Percentiles rank a stretch among this genome's conserved stretches.
Evolutionary conservation across 2,797 vertebrate genomes (phyloP).

Genomic region (Sardinella longiceps): DNA sequence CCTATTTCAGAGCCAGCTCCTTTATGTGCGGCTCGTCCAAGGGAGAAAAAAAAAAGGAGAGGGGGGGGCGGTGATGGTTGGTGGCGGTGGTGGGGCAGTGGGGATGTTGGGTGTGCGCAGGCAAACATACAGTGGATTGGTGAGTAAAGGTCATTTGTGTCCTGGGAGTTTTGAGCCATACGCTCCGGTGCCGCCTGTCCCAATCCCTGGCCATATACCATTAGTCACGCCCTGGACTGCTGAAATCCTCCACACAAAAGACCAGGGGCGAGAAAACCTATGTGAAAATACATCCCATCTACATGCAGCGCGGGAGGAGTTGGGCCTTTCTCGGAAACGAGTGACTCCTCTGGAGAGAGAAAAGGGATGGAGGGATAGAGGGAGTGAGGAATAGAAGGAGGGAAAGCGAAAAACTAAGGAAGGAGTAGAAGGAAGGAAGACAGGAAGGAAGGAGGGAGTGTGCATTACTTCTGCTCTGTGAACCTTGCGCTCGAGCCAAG

Average conservation of each 20-base stretch:
- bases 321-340: not conserved
- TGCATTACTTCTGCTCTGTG: conserved; percentile 13
- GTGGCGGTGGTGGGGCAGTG: not conserved
- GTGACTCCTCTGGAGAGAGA: not conserved
- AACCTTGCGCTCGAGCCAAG: conserved; percentile 16
- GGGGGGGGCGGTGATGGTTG: not conserved
- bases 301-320: not conserved
- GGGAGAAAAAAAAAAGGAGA: conserved; percentile 30
- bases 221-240: conserved; percentile 44
- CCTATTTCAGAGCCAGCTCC: conserved; percentile 60
- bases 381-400: not conserved
- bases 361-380: not conserved
- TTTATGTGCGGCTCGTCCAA: conserved; percentile 57
- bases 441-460: not conserved
- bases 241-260: conserved; percentile 38
- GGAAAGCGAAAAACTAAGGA: not conserved
- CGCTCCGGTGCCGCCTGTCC: conserved; percentile 54
- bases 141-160: conserved; percentile 64
- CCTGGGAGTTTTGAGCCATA: conserved; percentile 57
- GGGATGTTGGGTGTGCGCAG: not conserved
- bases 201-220: conserved; percentile 49
- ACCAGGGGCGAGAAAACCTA: not conserved
- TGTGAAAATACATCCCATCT: not conserved
- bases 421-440: not conserved
- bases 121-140: conserved; percentile 58